Evolutionary conservation across 2,797 vertebrate species (phyloP).

Genomic region (Margarornis squamiger): DNA sequence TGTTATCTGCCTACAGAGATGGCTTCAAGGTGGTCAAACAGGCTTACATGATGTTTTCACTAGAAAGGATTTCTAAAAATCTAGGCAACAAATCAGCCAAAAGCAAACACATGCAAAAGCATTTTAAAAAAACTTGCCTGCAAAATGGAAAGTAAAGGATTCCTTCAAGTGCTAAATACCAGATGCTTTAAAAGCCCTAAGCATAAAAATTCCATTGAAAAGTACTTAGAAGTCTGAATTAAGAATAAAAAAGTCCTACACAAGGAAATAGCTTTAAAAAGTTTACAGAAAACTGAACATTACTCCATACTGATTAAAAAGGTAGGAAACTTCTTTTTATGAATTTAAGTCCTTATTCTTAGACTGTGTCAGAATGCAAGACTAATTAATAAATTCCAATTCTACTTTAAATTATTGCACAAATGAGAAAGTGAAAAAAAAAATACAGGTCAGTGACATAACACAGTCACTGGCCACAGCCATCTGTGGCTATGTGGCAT

Average conservation of each 20-base stretch:
- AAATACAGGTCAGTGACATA: background rate
- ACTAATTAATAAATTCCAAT: background rate
- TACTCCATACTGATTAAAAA: background rate
- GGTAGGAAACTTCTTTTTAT: background rate
- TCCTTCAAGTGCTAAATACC: conserved; percentile 7
- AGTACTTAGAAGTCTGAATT: background rate
- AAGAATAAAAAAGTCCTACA: background rate
- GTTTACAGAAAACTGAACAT: background rate
- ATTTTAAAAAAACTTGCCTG: conserved; percentile 1
- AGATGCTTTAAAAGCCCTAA: background rate
- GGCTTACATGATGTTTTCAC: background rate
- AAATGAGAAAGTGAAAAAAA: background rate
- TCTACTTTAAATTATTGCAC: background rate
- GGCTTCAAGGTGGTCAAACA: background rate
- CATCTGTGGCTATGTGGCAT: background rate
- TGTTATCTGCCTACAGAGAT: background rate
- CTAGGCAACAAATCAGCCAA: conserved; percentile 12
- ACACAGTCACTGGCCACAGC: background rate
- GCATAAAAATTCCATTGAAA: background rate
- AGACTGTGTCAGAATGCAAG: background rate
- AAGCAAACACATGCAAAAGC: conserved; percentile 16
- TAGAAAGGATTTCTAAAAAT: background rate
- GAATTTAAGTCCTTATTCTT: background rate
- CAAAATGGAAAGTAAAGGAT: background rate
- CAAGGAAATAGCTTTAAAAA: background rate